A percentile compares a stretch with the other conserved stretches of the same genome.
Evolutionary conservation across 2,113 vertebrate species (phyloP).

Genomic region (Parus major): DNA sequence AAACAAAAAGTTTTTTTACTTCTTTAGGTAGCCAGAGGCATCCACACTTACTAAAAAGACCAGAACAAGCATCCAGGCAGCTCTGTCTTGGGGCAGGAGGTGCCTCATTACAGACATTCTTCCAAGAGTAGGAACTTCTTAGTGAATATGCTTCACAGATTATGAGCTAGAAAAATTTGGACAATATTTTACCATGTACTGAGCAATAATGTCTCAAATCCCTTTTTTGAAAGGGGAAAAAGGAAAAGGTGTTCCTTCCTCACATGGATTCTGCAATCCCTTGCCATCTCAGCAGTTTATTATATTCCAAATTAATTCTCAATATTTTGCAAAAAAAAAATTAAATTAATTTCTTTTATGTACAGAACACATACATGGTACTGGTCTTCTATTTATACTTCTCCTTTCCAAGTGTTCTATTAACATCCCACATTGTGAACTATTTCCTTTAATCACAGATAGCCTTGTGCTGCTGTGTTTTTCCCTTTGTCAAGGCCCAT

Average conservation of each 20-base stretch:
- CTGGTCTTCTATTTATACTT: neutral
- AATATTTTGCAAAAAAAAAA: neutral
- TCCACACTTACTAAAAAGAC: neutral
- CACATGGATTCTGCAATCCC: neutral
- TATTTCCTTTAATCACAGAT: conserved; percentile 27
- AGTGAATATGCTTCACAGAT: neutral
- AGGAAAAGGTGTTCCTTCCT: neutral
- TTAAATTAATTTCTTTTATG: conserved; percentile 5
- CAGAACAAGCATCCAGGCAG: neutral
- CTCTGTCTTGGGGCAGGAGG: neutral
- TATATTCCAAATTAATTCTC: neutral
- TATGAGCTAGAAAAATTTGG: neutral
- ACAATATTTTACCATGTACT: neutral
- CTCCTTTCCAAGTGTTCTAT: conserved; percentile 9
- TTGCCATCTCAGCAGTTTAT: neutral
- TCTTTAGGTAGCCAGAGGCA: neutral
- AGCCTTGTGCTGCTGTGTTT: conserved; percentile 12
- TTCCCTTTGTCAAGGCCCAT: conserved; percentile 20
- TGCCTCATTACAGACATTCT: neutral
- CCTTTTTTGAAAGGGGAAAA: neutral
- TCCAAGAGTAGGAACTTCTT: rapidly evolving
- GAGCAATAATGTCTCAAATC: neutral
- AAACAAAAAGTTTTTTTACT: neutral
- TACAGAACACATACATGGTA: neutral
- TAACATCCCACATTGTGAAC: conserved; percentile 5